phyloP scores from a whole-genome alignment of 2,797 vertebrate species.

The Myiotriccus ornatus region DNA sequence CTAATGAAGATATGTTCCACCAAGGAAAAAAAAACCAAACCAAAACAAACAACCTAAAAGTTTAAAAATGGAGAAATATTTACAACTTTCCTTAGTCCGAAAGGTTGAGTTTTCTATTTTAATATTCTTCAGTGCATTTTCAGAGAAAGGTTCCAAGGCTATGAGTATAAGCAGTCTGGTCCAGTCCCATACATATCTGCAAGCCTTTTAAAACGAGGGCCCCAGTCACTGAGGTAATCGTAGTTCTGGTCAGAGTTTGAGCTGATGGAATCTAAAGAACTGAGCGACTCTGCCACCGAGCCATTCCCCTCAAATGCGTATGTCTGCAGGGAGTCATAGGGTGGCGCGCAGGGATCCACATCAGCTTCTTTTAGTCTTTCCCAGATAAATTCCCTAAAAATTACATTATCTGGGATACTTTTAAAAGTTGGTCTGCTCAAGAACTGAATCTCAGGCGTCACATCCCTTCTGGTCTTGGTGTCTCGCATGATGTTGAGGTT shows the following conservation, averaged over 20 bases:
- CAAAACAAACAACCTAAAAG: neutral
- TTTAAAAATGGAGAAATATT: conserved; percentile 74
- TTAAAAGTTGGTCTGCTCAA: conserved; percentile 87
- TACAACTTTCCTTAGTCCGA: conserved; percentile 69
- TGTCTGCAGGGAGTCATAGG: conserved; percentile 95
- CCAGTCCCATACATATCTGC: conserved; percentile 94
- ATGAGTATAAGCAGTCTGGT: conserved; percentile 84
- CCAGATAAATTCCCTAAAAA: conserved; percentile 96
- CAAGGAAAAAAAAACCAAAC: conserved; percentile 47
- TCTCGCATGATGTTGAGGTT: conserved; percentile 91
- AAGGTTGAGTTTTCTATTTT: conserved; percentile 49
- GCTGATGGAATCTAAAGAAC: conserved; percentile 92
- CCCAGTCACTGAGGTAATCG: conserved; percentile 96
- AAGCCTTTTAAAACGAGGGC: conserved; percentile 93
- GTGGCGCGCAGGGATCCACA: conserved; percentile 88
- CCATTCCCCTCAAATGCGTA: conserved; percentile 94
- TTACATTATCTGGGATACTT: conserved; percentile 89
- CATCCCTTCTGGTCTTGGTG: conserved; percentile 85
- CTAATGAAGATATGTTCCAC: conserved; percentile 72
- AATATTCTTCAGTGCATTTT: conserved; percentile 67
- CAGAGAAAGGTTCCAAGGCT: conserved; percentile 75
- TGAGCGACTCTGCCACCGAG: conserved; percentile 92
- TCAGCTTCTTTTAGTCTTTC: conserved; percentile 93
- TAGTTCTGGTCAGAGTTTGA: conserved; percentile 97
- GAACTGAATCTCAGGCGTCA: conserved; percentile 90